A percentile compares a stretch with the other conserved stretches of the same genome.
These are phyloP conservation scores for Petrolisthes cinctipes DNA, from an alignment of 2,888 invertebrate species.

Conservation along the genomic window DNA sequence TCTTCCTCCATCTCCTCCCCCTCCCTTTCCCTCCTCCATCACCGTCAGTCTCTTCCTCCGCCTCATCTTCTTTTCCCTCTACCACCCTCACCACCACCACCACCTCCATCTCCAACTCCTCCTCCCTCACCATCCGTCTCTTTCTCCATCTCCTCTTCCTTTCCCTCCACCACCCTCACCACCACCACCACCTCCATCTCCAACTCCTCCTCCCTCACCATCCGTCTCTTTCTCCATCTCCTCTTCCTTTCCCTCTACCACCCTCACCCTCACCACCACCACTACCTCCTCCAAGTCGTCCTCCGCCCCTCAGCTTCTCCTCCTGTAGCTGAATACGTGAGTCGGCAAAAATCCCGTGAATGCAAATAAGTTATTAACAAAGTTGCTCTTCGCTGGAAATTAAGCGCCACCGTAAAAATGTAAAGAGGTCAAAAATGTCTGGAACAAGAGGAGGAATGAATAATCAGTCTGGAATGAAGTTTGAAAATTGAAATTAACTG, in stretches of 20 bases:
- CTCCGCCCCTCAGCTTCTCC: constrained; percentile 22
- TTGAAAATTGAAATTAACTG: constrained; percentile 62
- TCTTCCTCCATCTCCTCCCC: neutral
- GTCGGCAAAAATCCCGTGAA: constrained; percentile 60
- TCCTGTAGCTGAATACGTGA: constrained; percentile 59
- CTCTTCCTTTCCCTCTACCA: neutral
- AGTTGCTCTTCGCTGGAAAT: constrained; percentile 61
- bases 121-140: constrained; percentile 6
- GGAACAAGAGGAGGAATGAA: constrained; percentile 63
- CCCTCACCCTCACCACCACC: constrained; percentile 12
- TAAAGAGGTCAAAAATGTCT: constrained; percentile 54
- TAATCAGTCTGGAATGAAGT: constrained; percentile 62
- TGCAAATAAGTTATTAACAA: constrained; percentile 63
- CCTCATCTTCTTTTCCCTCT: neutral
- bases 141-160: neutral
- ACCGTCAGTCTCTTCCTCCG: neutral
- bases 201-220: constrained; percentile 8
- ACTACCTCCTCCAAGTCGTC: constrained; percentile 25
- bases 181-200: constrained; percentile 21
- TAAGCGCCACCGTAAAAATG: constrained; percentile 52
- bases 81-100: neutral
- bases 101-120: neutral
- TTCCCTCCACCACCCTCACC: neutral
- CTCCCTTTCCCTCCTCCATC: neutral
- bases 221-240: neutral